These are phyloP conservation scores for Carollia perspicillata DNA, from an alignment of 2,113 vertebrate species.

Conservation along the genomic window DNA sequence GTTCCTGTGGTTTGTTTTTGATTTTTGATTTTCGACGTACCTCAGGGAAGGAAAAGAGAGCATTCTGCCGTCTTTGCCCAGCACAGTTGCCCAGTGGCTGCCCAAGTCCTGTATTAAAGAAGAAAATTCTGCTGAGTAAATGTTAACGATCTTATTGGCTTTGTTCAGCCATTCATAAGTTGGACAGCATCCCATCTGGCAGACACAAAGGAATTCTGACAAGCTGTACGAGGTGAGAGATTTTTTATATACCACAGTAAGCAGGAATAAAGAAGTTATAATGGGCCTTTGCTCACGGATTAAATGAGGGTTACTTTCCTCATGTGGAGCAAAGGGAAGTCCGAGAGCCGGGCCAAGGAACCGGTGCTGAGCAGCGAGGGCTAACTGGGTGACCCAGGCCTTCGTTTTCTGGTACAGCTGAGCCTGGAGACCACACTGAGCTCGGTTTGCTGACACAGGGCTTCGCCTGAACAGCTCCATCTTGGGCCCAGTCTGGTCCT, in stretches of 20 bases:
- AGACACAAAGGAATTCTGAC: not conserved
- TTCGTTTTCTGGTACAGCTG: not conserved
- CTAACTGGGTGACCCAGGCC: not conserved
- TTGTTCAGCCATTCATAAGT: not conserved
- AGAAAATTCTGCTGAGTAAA: not conserved
- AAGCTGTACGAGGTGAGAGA: not conserved
- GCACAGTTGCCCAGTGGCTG: not conserved
- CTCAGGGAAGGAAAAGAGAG: not conserved
- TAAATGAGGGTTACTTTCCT: not conserved
- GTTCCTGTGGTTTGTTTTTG: not conserved
- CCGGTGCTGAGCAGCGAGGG: not conserved
- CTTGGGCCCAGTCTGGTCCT: not conserved
- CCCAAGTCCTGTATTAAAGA: not conserved
- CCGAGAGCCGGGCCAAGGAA: not conserved
- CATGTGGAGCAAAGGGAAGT: not conserved
- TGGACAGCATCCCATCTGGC: not conserved
- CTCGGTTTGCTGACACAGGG: not conserved
- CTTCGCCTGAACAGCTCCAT: not conserved
- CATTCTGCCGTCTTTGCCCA: not conserved
- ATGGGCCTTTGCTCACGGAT: not conserved
- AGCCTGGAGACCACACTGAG: not conserved
- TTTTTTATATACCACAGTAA: not conserved
- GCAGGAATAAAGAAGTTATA: no score
- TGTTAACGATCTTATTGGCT: not conserved
- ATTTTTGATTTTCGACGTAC: not conserved